Evolutionary conservation across 2,888 invertebrate genomes (phyloP), one percentile per base, ranked within the genome.

Genomic region (Cephus sareptanus): DNA sequence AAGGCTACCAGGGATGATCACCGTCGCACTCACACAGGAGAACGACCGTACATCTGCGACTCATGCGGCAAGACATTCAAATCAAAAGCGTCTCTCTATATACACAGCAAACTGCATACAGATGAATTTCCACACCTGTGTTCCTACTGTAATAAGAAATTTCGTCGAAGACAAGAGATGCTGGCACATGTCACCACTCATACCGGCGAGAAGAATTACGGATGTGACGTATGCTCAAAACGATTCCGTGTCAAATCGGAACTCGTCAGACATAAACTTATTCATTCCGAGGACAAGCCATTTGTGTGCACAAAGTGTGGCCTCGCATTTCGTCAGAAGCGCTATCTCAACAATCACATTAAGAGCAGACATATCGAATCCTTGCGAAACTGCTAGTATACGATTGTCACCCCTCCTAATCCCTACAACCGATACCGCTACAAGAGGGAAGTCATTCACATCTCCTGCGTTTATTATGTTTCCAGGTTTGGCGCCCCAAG

Each of bases 231-330:
- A 23, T 95, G 95, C 87, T 92, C 92, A 11, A 92, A 91, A 79
- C 89, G 92, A 37, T 94, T 94, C 86, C 90, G 94, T 1, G 86
- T 94, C 80, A 93, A 94, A 71, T 93, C 94, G 83, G 94, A 94
- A 85, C 90, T 95, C 34, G 92, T 92, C 85, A 92, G 93, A 76
- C 95, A 95, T 84, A 91, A 90, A 74, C 89, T 93, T 4, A 91
- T 93, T 73, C 94, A 94, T 85, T 92, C 92, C 2, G 92, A 93
- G 76, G 92, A 91, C 34, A 93, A 93, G 81, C 93, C 93, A 9
- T 93, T 92, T 81, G 85, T 87, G 69, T 93, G 93, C 84, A 84
- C 86, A 4, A 87, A 89, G 23, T 93, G 93, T 83, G 92, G 92
- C 4, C 83, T 92, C n/a, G 89, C 91, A 70, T 93, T 93, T 84